Evolutionary conservation across 1,140 invertebrate species (phyloP).

Genomic region (Camponotus pennsylvanicus): DNA sequence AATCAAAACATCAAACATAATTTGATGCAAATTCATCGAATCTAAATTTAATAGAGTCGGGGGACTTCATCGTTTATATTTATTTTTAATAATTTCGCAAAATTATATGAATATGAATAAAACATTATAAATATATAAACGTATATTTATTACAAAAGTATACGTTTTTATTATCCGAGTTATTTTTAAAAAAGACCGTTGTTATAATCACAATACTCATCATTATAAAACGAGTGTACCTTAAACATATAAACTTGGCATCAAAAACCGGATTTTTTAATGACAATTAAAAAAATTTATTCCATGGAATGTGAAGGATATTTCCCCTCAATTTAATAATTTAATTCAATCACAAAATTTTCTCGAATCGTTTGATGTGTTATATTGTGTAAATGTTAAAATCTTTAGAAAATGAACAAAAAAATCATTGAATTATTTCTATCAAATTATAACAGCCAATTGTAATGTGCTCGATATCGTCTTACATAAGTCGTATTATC

Average conservation of each 20-base stretch:
- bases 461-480: neutral
- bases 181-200: neutral
- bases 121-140: neutral
- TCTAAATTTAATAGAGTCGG: neutral
- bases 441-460: neutral
- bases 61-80: neutral
- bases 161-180: neutral
- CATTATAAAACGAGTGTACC: neutral
- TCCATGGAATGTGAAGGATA: neutral
- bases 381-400: neutral
- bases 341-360: neutral
- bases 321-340: neutral
- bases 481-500: conserved; percentile 38
- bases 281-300: neutral
- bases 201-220: neutral
- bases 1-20: neutral
- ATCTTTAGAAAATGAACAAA: neutral
- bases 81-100: neutral
- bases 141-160: neutral
- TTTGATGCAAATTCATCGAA: conserved; percentile 18
- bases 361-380: neutral
- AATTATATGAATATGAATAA: neutral
- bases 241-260: neutral
- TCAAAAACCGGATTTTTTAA: neutral
- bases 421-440: neutral